Evolutionary conservation across 2,113 vertebrate species (phyloP).

Genomic region (Ivindomyrus marchei): DNA sequence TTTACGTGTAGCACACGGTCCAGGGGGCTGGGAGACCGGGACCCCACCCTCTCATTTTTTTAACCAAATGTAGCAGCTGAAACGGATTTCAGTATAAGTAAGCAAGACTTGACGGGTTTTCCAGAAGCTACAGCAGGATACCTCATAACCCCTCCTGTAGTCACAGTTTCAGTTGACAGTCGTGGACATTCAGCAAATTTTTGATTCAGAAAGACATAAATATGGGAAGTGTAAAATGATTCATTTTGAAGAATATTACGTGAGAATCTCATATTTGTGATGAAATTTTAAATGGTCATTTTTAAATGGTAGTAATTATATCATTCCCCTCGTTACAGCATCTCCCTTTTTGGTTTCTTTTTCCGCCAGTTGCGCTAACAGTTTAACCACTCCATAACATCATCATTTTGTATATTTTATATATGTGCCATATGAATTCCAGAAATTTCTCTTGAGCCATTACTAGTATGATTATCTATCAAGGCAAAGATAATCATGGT

Average conservation of each 20-base stretch:
- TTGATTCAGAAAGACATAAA: not conserved
- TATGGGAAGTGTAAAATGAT: not conserved
- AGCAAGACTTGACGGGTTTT: not conserved
- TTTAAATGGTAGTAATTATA: not conserved
- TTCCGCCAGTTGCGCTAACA: not conserved
- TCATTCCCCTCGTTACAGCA: not conserved
- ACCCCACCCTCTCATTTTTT: not conserved
- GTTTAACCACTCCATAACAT: not conserved
- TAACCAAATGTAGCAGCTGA: not conserved
- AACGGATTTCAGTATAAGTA: not conserved
- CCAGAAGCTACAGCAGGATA: not conserved
- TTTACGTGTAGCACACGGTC: conserved; percentile 54
- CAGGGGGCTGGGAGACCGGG: not conserved
- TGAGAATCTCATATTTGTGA: not conserved
- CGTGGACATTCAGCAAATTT: not conserved
- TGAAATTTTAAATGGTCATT: not conserved
- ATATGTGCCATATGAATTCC: not conserved
- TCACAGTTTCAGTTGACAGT: not conserved
- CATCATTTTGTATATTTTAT: not conserved
- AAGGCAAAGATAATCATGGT: not conserved
- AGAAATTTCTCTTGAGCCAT: not conserved
- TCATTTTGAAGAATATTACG: not conserved
- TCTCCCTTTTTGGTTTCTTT: not conserved
- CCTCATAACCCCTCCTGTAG: not conserved
- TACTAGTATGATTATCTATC: not conserved